Evolutionary conservation across 2,797 vertebrate genomes (phyloP).

Genomic region (Ataeniobius toweri): DNA sequence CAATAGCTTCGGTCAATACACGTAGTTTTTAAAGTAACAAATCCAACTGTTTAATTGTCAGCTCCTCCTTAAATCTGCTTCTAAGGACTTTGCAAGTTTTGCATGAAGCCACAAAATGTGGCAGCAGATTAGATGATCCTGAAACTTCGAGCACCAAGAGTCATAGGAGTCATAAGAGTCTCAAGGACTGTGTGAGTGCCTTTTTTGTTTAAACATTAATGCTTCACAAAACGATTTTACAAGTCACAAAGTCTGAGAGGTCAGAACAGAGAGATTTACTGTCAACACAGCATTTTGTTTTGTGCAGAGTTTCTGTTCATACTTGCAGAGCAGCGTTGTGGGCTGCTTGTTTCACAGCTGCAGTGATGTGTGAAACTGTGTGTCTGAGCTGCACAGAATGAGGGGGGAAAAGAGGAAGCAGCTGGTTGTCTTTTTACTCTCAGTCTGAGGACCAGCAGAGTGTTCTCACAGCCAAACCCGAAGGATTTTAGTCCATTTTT

Average conservation of each 20-base stretch:
- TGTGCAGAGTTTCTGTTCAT: neutral
- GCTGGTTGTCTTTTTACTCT: constrained; percentile 24
- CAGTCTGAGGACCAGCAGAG: constrained; percentile 2
- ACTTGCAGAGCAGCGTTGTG: neutral
- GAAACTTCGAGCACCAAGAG: neutral
- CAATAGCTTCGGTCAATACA: neutral
- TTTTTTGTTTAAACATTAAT: neutral
- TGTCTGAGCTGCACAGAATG: constrained; percentile 17
- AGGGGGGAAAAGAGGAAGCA: constrained; percentile 71
- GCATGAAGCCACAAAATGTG: constrained; percentile 3
- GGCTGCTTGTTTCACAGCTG: constrained; percentile 10
- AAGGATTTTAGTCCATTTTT: neutral
- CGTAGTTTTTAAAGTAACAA: neutral
- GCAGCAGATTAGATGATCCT: neutral
- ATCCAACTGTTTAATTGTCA: neutral
- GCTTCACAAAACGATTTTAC: neutral
- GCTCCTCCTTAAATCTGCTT: constrained; percentile 25
- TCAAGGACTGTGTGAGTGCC: too few relatives aligned
- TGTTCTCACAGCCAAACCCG: constrained; percentile 10
- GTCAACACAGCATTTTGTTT: constrained; percentile 1
- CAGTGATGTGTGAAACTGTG: constrained; percentile 34
- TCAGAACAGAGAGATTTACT: neutral
- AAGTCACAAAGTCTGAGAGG: constrained; percentile 5
- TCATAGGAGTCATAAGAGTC: neutral
- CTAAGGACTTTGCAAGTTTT: constrained; percentile 5